Percentiles rank a stretch among this genome's conserved stretches.
phyloP scores from a whole-genome alignment of 2,113 vertebrate genomes.

The Acanthochromis polyacanthus region DNA sequence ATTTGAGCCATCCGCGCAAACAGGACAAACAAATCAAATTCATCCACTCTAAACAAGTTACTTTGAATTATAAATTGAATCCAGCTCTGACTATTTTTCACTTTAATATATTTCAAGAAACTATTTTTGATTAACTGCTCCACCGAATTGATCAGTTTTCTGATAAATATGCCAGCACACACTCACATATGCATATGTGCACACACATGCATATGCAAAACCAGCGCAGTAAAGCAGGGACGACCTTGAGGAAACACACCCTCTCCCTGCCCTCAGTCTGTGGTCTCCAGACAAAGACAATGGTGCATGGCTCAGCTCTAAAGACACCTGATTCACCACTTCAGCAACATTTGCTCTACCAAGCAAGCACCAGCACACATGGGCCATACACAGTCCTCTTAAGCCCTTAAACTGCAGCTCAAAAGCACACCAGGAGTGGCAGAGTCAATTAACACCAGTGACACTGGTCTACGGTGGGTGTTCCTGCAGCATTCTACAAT shows the following conservation, averaged over 20 bases:
- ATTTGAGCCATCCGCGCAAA: neutral
- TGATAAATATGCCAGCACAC: too few species aligned
- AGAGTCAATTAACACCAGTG: conserved; percentile 62
- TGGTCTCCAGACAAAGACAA: conserved; percentile 76
- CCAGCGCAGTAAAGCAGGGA: conserved; percentile 21
- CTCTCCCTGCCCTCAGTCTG: conserved; percentile 43
- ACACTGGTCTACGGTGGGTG: conserved; percentile 11
- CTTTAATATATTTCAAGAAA: neutral
- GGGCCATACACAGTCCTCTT: neutral
- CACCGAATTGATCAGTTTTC: neutral
- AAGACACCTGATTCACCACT: conserved; percentile 59
- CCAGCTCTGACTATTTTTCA: too few species aligned
- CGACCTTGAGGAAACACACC: conserved; percentile 75
- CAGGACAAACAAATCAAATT: neutral
- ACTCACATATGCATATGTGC: conserved; percentile 1
- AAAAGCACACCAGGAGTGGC: conserved; percentile 39
- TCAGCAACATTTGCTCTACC: conserved; percentile 59
- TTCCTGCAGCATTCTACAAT: conserved; percentile 56
- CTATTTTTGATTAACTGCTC: neutral
- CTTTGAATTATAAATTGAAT: too few species aligned
- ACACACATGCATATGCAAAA: conserved; percentile 43
- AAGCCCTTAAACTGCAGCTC: conserved; percentile 14
- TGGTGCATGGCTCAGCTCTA: conserved; percentile 66
- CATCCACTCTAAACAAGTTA: too few species aligned
- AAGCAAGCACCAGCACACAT: neutral